Evolutionary conservation across 2,113 vertebrate species (phyloP).

Genomic region (Carassius auratus): DNA sequence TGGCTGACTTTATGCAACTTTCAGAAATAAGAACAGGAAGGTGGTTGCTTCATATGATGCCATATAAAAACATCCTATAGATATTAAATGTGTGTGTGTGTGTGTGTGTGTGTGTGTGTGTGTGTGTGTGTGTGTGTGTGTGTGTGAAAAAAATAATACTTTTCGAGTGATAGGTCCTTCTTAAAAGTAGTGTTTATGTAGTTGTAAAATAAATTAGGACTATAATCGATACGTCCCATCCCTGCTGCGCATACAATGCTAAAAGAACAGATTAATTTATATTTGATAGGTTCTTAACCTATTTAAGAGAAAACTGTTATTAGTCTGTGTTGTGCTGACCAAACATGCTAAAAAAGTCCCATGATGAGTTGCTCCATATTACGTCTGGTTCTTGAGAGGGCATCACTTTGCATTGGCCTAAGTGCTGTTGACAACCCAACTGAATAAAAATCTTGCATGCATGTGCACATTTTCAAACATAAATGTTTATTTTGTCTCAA

Average conservation of each 20-base stretch:
- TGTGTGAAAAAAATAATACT: background rate
- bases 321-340: background rate
- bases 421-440: conserved; percentile 35
- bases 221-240: background rate
- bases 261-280: background rate
- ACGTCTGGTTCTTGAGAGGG: conserved; percentile 26
- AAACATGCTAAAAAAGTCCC: background rate
- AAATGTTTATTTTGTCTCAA: conserved; percentile 45
- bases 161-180: background rate
- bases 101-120: too few relatives aligned
- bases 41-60: too few relatives aligned
- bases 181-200: background rate
- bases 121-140: background rate
- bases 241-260: background rate
- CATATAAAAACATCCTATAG: too few relatives aligned
- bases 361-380: background rate
- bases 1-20: background rate
- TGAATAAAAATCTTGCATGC: conserved; percentile 40
- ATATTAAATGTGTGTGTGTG: too few relatives aligned
- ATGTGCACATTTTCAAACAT: conserved; percentile 41
- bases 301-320: background rate
- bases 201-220: background rate
- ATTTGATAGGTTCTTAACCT: background rate
- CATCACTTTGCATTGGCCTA: conserved; percentile 33
- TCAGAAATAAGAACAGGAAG: background rate